Evolutionary conservation across 2,888 invertebrate species (phyloP).

Genomic region (Oligia latruncula): DNA sequence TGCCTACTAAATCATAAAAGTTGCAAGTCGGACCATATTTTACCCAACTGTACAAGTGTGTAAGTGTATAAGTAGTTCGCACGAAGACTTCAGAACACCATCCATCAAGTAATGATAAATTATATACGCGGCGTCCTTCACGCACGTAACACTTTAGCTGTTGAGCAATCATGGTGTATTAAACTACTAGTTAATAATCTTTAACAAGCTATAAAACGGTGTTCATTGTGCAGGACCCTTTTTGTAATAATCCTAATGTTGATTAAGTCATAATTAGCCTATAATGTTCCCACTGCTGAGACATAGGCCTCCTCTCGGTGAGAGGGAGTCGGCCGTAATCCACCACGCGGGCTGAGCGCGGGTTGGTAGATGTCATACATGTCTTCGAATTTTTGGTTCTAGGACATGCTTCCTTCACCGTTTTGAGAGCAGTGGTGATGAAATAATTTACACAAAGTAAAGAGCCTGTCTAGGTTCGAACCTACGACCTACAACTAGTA

Average conservation of each 20-base stretch:
- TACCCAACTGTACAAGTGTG: slow-evolving; percentile 40
- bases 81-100: slow-evolving; percentile 33
- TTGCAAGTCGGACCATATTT: slow-evolving; percentile 72
- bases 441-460: background rate
- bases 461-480: background rate
- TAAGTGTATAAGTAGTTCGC: slow-evolving; percentile 23
- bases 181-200: slow-evolving; percentile 31
- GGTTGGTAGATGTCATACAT: background rate
- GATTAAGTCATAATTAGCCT: background rate
- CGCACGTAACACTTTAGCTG: slow-evolving; percentile 37
- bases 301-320: background rate
- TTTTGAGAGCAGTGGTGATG: background rate
- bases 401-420: background rate
- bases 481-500: background rate
- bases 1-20: slow-evolving; percentile 76
- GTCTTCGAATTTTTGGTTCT: background rate
- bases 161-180: slow-evolving; percentile 33
- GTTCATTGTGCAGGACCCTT: slow-evolving; percentile 8
- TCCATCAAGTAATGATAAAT: slow-evolving; percentile 60
- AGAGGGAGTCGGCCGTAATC: background rate
- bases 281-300: background rate
- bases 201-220: slow-evolving; percentile 19
- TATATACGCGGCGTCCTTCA: slow-evolving; percentile 35
- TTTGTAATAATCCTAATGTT: slow-evolving; percentile 4
- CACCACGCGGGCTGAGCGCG: background rate